Percentiles rank a stretch among this genome's conserved stretches.
phyloP scores from a whole-genome alignment of 2,797 vertebrate species.

The Lepus townsendii region DNA sequence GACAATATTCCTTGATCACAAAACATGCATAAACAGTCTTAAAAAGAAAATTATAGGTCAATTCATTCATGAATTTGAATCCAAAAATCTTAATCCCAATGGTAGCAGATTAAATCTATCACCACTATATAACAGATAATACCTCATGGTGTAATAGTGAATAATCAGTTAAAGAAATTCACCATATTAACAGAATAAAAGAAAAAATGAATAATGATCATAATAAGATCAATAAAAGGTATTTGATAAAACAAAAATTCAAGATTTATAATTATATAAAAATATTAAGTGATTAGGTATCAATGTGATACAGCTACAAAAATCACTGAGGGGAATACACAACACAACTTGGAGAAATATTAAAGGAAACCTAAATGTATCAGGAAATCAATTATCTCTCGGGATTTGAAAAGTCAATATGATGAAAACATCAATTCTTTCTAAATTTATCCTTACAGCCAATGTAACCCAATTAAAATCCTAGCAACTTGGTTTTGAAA shows the following conservation, averaged over 20 bases:
- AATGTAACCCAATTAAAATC: not conserved
- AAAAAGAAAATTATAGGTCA: slow-evolving; percentile 6
- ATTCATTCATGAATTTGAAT: not conserved
- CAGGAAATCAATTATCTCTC: slow-evolving; percentile 41
- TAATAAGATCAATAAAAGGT: not conserved
- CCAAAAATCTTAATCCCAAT: not conserved
- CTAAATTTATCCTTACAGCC: not conserved
- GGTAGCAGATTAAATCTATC: not conserved
- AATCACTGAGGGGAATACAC: not conserved
- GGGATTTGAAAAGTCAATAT: not conserved
- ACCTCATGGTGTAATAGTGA: not conserved
- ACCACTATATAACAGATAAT: not conserved
- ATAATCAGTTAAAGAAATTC: slow-evolving; percentile 51
- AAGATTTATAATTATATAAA: slow-evolving; percentile 18
- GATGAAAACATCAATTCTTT: slow-evolving; percentile 26
- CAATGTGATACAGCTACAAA: not conserved
- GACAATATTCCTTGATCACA: not conserved
- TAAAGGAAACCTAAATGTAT: slow-evolving; percentile 8
- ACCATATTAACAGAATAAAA: not conserved
- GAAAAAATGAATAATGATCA: not conserved
- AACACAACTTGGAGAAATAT: not conserved
- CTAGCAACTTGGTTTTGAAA: not conserved
- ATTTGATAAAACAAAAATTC: not conserved
- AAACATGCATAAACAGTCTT: not conserved
- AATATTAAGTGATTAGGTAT: not conserved